Conservation (phyloP, 2,888 invertebrate species). For the Microdon myrmicae region DNA sequence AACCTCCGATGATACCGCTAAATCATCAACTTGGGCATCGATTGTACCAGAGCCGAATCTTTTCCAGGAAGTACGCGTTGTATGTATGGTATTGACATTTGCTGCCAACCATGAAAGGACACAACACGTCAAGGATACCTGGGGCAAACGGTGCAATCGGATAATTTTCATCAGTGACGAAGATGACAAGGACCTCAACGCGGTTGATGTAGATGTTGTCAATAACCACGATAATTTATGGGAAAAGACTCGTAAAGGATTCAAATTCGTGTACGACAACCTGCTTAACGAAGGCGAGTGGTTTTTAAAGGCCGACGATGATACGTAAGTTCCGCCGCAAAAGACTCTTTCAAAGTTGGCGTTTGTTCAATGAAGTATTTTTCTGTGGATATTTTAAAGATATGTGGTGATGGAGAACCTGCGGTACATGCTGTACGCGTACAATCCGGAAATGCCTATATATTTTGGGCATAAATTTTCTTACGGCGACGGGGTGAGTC, state of each 20-base stretch:
- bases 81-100: conserved; percentile 95
- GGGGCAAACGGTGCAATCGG: conserved; percentile 89
- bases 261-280: conserved; percentile 83
- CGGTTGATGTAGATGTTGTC: conserved; percentile 80
- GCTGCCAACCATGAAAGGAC: conserved; percentile 90
- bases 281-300: conserved; percentile 86
- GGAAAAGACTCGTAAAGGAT: conserved; percentile 94
- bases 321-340: conserved; percentile 80
- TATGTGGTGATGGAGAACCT: conserved; percentile 93
- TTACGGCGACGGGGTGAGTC: conserved; percentile 26
- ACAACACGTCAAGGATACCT: conserved; percentile 88
- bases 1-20: conserved; percentile 27
- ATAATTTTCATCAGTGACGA: conserved; percentile 86
- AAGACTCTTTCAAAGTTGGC: background rate
- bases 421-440: conserved; percentile 82
- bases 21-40: conserved; percentile 5
- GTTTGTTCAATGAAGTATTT: background rate
- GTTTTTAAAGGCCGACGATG: conserved; percentile 97
- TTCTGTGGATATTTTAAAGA: conserved; percentile 67
- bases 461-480: conserved; percentile 90
- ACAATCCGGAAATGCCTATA: conserved; percentile 76
- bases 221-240: conserved; percentile 90
- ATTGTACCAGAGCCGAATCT: conserved; percentile 65
- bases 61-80: conserved; percentile 78
- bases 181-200: conserved; percentile 77